Conservation (phyloP, 1,140 invertebrate species). For the Lutraria rhynchaena region DNA sequence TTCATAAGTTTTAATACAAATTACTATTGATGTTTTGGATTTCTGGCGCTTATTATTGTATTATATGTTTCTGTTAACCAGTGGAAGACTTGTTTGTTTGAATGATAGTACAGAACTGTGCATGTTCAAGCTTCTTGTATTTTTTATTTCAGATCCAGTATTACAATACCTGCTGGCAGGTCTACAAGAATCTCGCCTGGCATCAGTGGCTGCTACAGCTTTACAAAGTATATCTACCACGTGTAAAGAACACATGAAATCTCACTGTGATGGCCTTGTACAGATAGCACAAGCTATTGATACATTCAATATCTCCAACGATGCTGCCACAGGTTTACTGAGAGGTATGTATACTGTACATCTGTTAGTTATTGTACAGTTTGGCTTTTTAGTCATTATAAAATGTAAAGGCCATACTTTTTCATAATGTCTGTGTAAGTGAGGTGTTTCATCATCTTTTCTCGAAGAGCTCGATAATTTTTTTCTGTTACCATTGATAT, state of each 20-base stretch:
- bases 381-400: too few relatives aligned
- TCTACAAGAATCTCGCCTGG: slow-evolving; percentile 89
- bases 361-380: too few relatives aligned
- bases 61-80: not conserved
- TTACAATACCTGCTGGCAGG: slow-evolving; percentile 90
- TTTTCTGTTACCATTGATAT: too few relatives aligned
- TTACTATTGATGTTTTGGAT: too few relatives aligned
- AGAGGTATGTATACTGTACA: too few relatives aligned
- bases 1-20: too few relatives aligned
- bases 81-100: not conserved
- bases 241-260: slow-evolving; percentile 90
- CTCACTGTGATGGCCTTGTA: slow-evolving; percentile 91
- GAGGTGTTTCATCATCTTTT: too few relatives aligned
- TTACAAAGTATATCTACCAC: slow-evolving; percentile 87
- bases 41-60: too few relatives aligned
- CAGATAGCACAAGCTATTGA: slow-evolving; percentile 91
- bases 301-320: slow-evolving; percentile 90
- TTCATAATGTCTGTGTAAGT: too few relatives aligned
- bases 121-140: not conserved
- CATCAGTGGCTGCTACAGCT: slow-evolving; percentile 89
- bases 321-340: slow-evolving; percentile 91
- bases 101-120: too few relatives aligned
- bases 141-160: slow-evolving; percentile 86
- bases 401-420: too few relatives aligned
- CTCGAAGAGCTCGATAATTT: too few relatives aligned